Evolutionary conservation across 2,797 vertebrate genomes (phyloP).

Genomic region (Syngnathus acus): DNA sequence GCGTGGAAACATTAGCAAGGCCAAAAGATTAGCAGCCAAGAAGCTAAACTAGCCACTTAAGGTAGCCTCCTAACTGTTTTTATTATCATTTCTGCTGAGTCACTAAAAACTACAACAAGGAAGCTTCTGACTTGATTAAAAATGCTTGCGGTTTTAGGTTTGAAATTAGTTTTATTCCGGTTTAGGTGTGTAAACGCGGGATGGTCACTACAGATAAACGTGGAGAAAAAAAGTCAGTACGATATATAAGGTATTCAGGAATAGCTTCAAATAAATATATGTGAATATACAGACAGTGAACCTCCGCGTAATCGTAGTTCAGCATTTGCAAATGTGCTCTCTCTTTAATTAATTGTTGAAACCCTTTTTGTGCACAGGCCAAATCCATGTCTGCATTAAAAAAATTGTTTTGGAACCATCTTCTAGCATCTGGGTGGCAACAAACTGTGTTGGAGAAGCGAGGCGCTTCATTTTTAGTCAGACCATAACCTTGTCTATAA

Average conservation of each 20-base stretch:
- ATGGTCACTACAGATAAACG: background rate
- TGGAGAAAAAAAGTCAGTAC: background rate
- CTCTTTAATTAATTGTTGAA: background rate
- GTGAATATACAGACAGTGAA: background rate
- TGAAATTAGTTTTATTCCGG: background rate
- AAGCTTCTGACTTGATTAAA: background rate
- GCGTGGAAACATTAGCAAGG: background rate
- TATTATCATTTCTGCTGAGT: background rate
- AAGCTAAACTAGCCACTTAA: background rate
- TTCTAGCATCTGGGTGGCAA: background rate
- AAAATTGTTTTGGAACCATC: background rate
- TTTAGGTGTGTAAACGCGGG: background rate
- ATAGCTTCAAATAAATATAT: background rate
- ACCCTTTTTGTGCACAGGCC: background rate
- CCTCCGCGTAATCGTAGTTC: background rate
- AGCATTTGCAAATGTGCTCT: background rate
- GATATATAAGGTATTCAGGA: background rate
- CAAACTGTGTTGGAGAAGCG: background rate
- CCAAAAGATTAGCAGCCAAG: background rate
- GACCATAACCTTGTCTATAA: background rate
- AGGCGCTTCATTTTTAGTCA: background rate
- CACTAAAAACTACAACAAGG: constrained; percentile 1
- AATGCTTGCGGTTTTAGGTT: background rate
- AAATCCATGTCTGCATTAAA: background rate
- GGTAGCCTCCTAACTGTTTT: background rate